A percentile compares a stretch with the other conserved stretches of the same genome.
Evolutionary conservation across 2,797 vertebrate species (phyloP).

Genomic region (Pangasius sanitwongsei): DNA sequence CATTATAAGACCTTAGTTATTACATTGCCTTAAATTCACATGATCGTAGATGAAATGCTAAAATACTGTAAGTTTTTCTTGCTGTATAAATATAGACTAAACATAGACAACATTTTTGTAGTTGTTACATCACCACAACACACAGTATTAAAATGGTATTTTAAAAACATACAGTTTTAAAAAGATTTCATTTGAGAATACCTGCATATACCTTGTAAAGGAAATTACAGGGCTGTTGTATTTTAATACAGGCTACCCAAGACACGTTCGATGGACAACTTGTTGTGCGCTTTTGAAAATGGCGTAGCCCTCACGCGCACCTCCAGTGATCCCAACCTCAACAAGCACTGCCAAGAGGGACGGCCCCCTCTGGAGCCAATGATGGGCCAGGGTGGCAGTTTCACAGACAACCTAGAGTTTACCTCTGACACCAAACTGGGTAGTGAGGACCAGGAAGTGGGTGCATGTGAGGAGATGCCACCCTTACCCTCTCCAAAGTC

Average conservation of each 20-base stretch:
- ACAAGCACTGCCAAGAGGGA: slow-evolving; percentile 93
- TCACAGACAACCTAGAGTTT: slow-evolving; percentile 52
- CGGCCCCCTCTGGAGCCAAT: slow-evolving; percentile 78
- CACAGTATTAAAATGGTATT: not conserved
- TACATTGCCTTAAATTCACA: not conserved
- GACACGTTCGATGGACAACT: slow-evolving; percentile 96
- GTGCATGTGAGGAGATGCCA: slow-evolving; percentile 49
- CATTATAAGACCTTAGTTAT: not conserved
- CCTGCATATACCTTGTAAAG: not conserved
- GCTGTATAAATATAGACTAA: not conserved
- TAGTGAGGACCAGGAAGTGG: slow-evolving; percentile 55
- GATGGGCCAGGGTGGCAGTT: slow-evolving; percentile 60
- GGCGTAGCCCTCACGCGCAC: slow-evolving; percentile 89
- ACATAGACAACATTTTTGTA: not conserved
- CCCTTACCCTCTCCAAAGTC: slow-evolving; percentile 52
- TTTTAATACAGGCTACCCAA: slow-evolving; percentile 86
- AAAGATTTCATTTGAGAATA: too few species aligned
- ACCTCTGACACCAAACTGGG: slow-evolving; percentile 46
- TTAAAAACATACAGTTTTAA: not conserved
- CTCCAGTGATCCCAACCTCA: slow-evolving; percentile 97
- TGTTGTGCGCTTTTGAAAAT: slow-evolving; percentile 90
- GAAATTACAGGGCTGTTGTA: not conserved
- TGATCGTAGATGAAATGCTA: not conserved
- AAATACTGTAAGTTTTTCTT: not conserved
- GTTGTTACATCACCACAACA: not conserved